Conservation (phyloP, 2,113 vertebrate genomes). For the Mionectes macconnelli region DNA sequence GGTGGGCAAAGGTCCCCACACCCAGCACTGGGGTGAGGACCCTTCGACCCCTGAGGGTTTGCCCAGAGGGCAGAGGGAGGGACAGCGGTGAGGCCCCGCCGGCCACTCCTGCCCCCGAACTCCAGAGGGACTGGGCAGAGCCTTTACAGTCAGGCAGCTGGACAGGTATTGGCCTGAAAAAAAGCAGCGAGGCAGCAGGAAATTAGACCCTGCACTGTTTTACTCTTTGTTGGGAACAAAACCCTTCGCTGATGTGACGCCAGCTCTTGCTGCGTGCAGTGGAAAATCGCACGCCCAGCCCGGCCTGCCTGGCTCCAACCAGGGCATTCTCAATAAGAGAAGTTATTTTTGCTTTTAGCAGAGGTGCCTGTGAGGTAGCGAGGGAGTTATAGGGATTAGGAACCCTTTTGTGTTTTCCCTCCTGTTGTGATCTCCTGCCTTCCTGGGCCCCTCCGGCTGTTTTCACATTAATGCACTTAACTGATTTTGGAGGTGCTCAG, state of each 20-base stretch:
- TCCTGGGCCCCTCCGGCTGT: constrained; percentile 31
- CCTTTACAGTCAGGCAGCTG: background rate
- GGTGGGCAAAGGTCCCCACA: background rate
- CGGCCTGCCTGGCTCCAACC: constrained; percentile 3
- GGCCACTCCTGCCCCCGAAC: background rate
- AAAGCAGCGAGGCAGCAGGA: background rate
- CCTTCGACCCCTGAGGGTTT: background rate
- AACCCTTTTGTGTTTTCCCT: constrained; percentile 32
- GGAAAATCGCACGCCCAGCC: constrained; percentile 36
- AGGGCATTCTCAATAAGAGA: background rate
- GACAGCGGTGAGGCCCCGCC: background rate
- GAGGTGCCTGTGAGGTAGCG: constrained; percentile 30
- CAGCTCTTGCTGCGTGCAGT: background rate
- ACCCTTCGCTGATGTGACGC: background rate
- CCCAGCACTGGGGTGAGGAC: background rate
- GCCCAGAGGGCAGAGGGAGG: background rate
- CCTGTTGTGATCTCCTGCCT: constrained; percentile 17
- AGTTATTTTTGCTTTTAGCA: background rate
- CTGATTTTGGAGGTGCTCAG: background rate
- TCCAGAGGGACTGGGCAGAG: background rate
- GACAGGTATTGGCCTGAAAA: constrained; percentile 2
- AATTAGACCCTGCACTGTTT: background rate
- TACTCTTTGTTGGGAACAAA: background rate
- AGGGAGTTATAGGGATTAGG: constrained; percentile 47
- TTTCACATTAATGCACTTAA: constrained; percentile 38